phyloP scores from a whole-genome alignment of 2,113 vertebrate species.

The Anarhynchus alexandrinus region DNA sequence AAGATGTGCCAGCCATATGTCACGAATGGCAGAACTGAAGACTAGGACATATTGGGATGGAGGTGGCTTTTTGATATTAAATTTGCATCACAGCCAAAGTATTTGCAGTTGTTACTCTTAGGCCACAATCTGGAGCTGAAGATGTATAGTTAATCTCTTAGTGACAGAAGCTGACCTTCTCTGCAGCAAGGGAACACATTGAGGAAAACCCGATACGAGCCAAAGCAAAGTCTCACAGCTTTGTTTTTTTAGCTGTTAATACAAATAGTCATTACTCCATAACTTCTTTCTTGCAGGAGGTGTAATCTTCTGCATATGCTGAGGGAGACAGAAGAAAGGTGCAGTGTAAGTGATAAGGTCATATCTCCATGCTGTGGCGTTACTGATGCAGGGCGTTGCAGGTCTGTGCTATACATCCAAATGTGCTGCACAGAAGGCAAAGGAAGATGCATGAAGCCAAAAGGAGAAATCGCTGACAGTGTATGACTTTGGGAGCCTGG shows the following conservation, averaged over 20 bases:
- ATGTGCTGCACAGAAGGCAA: neutral
- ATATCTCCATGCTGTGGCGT: neutral
- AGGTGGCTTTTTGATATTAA: neutral
- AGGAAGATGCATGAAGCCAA: neutral
- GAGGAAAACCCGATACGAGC: neutral
- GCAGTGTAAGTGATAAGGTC: rapidly evolving
- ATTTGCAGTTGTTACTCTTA: neutral
- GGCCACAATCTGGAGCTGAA: neutral
- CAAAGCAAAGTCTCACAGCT: neutral
- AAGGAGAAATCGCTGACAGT: neutral
- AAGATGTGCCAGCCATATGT: neutral
- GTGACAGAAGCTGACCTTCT: neutral
- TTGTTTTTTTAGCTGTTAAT: neutral
- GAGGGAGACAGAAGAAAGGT: neutral
- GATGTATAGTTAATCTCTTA: neutral
- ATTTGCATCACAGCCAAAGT: neutral
- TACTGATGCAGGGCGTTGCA: rapidly evolving
- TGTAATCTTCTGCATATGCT: neutral
- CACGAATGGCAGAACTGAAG: neutral
- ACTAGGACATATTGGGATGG: neutral
- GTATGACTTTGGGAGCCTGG: neutral
- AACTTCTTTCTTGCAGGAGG: neutral
- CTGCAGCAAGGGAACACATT: neutral
- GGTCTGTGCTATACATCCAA: neutral
- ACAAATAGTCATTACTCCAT: neutral